Conservation (phyloP, 1,140 invertebrate species). For the Atopsyche davidsoni region DNA sequence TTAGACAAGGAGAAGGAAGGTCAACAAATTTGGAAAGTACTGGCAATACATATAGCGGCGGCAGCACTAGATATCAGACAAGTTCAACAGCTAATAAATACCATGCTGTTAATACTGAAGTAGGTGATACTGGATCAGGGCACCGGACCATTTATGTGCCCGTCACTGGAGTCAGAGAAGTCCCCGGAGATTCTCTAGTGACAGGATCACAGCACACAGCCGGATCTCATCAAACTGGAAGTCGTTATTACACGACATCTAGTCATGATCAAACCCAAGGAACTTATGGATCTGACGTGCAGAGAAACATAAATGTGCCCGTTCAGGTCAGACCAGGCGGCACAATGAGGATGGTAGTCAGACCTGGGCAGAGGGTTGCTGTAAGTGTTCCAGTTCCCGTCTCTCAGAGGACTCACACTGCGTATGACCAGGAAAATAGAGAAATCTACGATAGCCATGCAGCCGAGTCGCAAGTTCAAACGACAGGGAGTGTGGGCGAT, state of each 20-base stretch:
- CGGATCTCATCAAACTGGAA: not conserved
- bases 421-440: too few relatives aligned
- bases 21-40: not conserved
- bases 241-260: conserved; percentile 2
- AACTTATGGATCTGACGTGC: not conserved
- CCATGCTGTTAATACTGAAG: not conserved
- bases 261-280: conserved; percentile 10
- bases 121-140: conserved; percentile 1
- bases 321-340: conserved; percentile 10
- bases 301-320: conserved; percentile 9
- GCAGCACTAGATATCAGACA: conserved; percentile 4
- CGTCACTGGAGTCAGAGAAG: conserved; percentile 11
- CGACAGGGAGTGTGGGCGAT: not conserved
- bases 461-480: not conserved
- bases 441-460: not conserved
- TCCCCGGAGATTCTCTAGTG: not conserved
- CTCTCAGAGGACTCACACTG: too few relatives aligned
- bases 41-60: not conserved
- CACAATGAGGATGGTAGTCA: conserved; percentile 34
- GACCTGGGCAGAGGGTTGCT: conserved; percentile 36
- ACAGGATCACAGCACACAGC: conserved; percentile 5
- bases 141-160: conserved; percentile 4
- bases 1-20: not conserved
- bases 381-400: conserved; percentile 36
- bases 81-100: not conserved